Evolutionary conservation across 35 echinoderm and acorn worm genomes (phyloP).

Genomic region (Apostichopus parvimensis): DNA sequence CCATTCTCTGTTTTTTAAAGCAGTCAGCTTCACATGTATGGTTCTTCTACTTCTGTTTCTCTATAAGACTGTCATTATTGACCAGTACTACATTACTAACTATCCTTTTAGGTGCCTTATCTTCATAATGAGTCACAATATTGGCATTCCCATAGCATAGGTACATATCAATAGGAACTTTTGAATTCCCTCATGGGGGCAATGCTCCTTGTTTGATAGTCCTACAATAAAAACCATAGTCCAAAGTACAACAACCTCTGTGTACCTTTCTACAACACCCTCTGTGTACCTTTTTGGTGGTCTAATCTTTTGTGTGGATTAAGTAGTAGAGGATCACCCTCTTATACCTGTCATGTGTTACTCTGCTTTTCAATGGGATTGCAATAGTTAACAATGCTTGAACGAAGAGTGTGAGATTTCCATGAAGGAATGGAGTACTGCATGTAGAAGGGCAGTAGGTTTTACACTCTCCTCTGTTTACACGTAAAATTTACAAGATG

Average conservation of each 20-base stretch:
- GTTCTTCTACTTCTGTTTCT: too few species aligned
- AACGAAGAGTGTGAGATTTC: background rate
- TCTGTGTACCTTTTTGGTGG: background rate
- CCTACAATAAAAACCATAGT: background rate
- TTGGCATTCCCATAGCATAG: too few species aligned
- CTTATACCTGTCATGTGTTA: background rate
- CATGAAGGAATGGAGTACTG: background rate
- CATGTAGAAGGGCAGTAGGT: background rate
- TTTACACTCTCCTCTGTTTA: background rate
- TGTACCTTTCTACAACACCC: background rate
- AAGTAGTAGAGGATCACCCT: background rate
- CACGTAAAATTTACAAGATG: background rate
- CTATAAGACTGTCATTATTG: too few species aligned
- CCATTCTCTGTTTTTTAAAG: too few species aligned
- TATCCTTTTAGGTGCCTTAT: too few species aligned
- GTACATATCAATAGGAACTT: too few species aligned
- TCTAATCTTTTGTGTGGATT: background rate
- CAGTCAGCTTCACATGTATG: too few species aligned
- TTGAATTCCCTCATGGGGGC: too few species aligned
- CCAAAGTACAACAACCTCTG: background rate
- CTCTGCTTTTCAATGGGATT: background rate
- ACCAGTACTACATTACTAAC: too few species aligned
- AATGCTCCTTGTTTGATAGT: background rate
- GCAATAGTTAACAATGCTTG: background rate
- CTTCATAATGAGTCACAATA: too few species aligned